Base-by-base conservation (phyloP, 1,140 invertebrate species). In the Elysia chlorotica region DNA sequence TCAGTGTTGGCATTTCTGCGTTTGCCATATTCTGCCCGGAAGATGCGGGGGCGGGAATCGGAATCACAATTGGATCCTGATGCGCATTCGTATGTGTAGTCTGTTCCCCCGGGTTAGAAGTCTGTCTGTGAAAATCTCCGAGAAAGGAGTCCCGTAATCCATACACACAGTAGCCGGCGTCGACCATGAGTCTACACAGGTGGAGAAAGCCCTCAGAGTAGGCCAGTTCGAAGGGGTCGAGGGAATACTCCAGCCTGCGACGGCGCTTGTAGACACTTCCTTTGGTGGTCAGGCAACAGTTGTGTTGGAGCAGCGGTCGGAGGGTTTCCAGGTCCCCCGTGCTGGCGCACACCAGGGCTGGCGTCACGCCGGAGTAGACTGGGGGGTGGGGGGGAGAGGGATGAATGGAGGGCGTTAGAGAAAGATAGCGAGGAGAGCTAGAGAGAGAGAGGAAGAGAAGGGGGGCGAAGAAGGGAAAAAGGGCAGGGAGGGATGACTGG, bases 171-270 rank as follows among this genome's bases (percentile, higher is more conserved):
- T 71, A 71, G 1, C 69, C 69, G 17, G 69, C 33, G 3, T 33
- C 33, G 4, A 37, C 33, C 69, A 71, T 71, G 1, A 71, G 38
- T 28, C 30, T 25, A 35, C 69, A 71, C 21, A 63, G 38, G 21
- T 63, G 25, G 2, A 71, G 28, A n/a, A 37, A 37, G 23, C 69
- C 69, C 37, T 71, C 57, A 56, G 63, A 62, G 69, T 62, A 63
- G 5, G 78, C 78, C 23, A 80, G 53, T 59, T 80, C 67, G 56
- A 76, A 76, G 10, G 76, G 73, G 38, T 78, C 71, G 36, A 75
- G 37, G 4, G 65, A 53, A 54, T 72, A 74, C 19, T 80, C 74
- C 3, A 76, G 61, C 36, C 31, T 41, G 23, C 35, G n/a, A 33
- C 68, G 28, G 6, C 69, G 33, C 10, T 61, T 71, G 41, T 56